Evolutionary conservation across 1,140 invertebrate species (phyloP).

Genomic region (Panulirus ornatus): DNA sequence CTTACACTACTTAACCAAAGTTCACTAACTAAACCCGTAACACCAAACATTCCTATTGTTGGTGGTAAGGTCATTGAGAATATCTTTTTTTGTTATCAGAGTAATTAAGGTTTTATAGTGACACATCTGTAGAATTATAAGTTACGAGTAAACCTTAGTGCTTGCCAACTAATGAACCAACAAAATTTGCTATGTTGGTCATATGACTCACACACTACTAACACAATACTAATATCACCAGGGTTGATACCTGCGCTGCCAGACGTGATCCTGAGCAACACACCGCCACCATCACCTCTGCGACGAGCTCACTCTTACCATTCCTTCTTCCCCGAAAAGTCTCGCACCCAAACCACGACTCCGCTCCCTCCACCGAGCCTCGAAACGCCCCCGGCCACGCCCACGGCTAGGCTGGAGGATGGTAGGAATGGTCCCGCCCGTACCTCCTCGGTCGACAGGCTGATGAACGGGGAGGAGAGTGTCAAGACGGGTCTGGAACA

Average conservation of each 20-base stretch:
- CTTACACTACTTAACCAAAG: too few species aligned
- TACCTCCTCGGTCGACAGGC: not conserved
- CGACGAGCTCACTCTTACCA: conserved; percentile 8
- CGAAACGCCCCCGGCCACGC: conserved; percentile 6
- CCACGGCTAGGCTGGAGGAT: not conserved
- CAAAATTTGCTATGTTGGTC: too few species aligned
- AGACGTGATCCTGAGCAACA: conserved; percentile 22
- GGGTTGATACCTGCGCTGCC: not conserved
- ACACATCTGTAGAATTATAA: too few species aligned
- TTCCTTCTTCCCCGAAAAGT: conserved; percentile 26
- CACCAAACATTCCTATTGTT: too few species aligned
- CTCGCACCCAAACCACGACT: not conserved
- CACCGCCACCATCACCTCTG: conserved; percentile 5
- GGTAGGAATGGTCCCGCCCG: not conserved
- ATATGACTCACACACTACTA: too few species aligned
- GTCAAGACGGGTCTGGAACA: not conserved
- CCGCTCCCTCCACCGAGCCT: not conserved
- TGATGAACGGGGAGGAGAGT: not conserved
- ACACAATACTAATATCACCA: not conserved
- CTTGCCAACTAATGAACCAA: too few species aligned
- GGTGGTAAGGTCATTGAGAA: too few species aligned
- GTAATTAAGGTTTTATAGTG: too few species aligned
- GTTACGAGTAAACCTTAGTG: too few species aligned
- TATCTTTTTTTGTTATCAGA: too few species aligned
- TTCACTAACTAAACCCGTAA: too few species aligned